phyloP scores from a whole-genome alignment of 2,888 invertebrate genomes.

The Sympetrum striolatum region DNA sequence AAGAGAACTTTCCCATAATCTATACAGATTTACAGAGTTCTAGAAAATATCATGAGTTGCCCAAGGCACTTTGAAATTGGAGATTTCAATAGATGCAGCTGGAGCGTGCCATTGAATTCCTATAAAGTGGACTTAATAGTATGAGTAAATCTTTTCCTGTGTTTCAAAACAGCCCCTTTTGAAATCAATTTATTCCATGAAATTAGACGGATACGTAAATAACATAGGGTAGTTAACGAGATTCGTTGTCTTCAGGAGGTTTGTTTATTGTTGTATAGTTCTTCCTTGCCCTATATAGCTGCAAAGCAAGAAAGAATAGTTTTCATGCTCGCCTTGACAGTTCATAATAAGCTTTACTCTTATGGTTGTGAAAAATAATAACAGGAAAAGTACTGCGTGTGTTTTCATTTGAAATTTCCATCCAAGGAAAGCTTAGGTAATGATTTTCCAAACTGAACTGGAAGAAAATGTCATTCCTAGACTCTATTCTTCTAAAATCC shows the following conservation, averaged over 20 bases:
- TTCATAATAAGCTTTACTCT: not conserved
- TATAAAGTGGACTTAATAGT: not conserved
- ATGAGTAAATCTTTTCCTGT: not conserved
- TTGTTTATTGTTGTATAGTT: not conserved
- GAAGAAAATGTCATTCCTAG: no score
- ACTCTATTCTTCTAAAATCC: no score
- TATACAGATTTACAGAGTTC: no score
- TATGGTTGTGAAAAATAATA: not conserved
- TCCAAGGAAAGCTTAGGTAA: no score
- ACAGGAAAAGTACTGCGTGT: not conserved
- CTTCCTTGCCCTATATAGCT: not conserved
- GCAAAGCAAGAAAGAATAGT: not conserved
- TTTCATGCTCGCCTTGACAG: constrained; percentile 9
- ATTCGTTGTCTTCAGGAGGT: not conserved
- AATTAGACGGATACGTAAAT: not conserved
- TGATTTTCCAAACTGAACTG: no score
- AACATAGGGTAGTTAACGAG: constrained; percentile 15
- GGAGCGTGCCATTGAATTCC: not conserved
- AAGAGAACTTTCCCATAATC: no score
- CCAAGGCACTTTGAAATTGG: not conserved
- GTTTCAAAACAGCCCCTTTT: not conserved
- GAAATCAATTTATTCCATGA: not conserved
- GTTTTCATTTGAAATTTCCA: no score
- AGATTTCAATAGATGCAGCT: not conserved
- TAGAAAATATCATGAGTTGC: no score